Percentiles rank a stretch among this genome's conserved stretches.
phyloP scores from a whole-genome alignment of 2,888 invertebrate species.

The Nephrotoma flavescens region DNA sequence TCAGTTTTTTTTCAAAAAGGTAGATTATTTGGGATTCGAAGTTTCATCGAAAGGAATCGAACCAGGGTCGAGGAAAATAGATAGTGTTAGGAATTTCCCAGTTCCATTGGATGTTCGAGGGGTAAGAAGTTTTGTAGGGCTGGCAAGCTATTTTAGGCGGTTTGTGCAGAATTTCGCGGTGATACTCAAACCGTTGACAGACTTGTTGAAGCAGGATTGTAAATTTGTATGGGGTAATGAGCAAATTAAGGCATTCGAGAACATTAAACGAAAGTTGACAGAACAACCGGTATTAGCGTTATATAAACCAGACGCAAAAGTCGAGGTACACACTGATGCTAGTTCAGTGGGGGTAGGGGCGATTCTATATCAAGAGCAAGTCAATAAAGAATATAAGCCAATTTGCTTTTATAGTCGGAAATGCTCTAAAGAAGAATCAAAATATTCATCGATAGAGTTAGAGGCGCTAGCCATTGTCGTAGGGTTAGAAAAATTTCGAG shows the following conservation, averaged over 20 bases:
- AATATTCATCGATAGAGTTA: slow-evolving; percentile 8
- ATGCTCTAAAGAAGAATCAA: slow-evolving; percentile 4
- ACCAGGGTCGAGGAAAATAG: slow-evolving; percentile 11
- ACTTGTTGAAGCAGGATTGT: slow-evolving; percentile 1
- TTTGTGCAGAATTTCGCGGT: not conserved
- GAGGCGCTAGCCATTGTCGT: not conserved
- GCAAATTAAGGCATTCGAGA: not conserved
- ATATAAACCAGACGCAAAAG: slow-evolving; percentile 5
- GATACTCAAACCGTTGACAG: not conserved
- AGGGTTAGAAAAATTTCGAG: too few relatives aligned
- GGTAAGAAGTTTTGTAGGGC: slow-evolving; percentile 1
- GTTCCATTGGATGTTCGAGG: slow-evolving; percentile 10
- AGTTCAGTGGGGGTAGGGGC: slow-evolving; percentile 2
- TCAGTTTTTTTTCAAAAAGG: slow-evolving; percentile 11
- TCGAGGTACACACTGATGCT: slow-evolving; percentile 6
- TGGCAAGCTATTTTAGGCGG: not conserved
- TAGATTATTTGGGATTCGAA: slow-evolving; percentile 15
- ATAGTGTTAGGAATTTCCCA: slow-evolving; percentile 10
- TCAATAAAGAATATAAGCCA: not conserved
- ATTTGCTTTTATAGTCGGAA: slow-evolving; percentile 6
- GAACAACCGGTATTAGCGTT: slow-evolving; percentile 5
- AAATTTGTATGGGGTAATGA: not conserved
- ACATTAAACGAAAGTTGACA: not conserved
- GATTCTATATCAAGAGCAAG: not conserved
- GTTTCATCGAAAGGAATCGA: slow-evolving; percentile 8